phyloP scores from a whole-genome alignment of 2,888 invertebrate species.

The Pristionchus mayeri region DNA sequence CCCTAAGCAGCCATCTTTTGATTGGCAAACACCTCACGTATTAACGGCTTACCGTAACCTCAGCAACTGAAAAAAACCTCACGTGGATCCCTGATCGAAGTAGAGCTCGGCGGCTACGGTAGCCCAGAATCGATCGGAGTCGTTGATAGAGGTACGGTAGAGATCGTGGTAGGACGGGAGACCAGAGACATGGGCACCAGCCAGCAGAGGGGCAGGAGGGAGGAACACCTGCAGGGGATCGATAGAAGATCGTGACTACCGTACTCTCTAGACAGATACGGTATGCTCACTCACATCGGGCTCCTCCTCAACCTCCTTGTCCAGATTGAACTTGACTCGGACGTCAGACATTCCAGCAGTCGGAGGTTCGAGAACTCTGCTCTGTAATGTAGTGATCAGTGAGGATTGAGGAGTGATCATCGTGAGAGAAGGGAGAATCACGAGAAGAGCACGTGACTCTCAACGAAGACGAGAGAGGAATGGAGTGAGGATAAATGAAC shows the following conservation, averaged over 20 bases:
- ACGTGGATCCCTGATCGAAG: conserved; percentile 82
- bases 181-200: conserved; percentile 73
- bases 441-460: no score
- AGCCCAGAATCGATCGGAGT: conserved; percentile 93
- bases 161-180: conserved; percentile 71
- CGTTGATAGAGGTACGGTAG: conserved; percentile 84
- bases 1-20: not conserved
- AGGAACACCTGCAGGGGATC: conserved; percentile 63
- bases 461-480: not conserved
- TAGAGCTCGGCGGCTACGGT: conserved; percentile 92
- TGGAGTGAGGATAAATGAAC: not conserved
- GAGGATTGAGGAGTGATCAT: not conserved
- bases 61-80: not conserved
- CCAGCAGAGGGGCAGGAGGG: conserved; percentile 74
- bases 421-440: not conserved
- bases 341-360: conserved; percentile 62
- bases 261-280: not conserved
- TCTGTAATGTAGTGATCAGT: not conserved
- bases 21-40: conserved; percentile 17
- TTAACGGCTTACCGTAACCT: no score
- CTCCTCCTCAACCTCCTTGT: conserved; percentile 42
- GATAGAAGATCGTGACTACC: not conserved
- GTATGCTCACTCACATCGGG: conserved; percentile 21
- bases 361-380: not conserved
- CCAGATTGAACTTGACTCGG: conserved; percentile 64